A percentile compares a stretch with the other conserved stretches of the same genome.
These are phyloP conservation scores for Riparia riparia DNA, from an alignment of 2,113 vertebrate species.

Conservation along the genomic window DNA sequence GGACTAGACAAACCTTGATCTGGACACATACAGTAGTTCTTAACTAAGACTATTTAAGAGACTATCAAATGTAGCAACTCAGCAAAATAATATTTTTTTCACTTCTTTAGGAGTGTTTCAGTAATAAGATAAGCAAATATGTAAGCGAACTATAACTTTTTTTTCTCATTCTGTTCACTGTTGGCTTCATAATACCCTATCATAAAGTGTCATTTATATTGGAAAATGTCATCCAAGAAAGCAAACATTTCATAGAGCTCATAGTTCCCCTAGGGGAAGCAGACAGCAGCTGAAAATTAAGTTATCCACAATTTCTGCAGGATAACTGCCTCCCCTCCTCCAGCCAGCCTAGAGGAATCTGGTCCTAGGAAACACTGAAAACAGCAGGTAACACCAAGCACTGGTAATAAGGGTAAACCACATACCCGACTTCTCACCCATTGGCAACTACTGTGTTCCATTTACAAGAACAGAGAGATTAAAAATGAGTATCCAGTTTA, in stretches of 20 bases:
- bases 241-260: constrained; percentile 8
- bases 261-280: background rate
- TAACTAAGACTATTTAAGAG: background rate
- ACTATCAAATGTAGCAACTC: background rate
- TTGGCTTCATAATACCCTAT: background rate
- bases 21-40: background rate
- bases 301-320: background rate
- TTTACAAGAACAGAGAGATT: background rate
- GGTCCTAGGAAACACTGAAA: background rate
- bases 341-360: background rate
- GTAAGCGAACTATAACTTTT: background rate
- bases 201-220: background rate
- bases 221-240: constrained; percentile 14
- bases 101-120: background rate
- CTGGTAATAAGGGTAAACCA: background rate
- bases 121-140: background rate
- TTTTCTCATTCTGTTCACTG: background rate
- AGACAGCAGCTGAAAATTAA: constrained; percentile 6
- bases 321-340: background rate
- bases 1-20: background rate
- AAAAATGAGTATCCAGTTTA: background rate
- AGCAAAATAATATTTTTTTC: background rate
- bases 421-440: background rate
- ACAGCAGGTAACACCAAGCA: background rate
- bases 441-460: background rate